Evolutionary conservation across 2,797 vertebrate genomes (phyloP).

Genomic region (Clarias pachynema): DNA sequence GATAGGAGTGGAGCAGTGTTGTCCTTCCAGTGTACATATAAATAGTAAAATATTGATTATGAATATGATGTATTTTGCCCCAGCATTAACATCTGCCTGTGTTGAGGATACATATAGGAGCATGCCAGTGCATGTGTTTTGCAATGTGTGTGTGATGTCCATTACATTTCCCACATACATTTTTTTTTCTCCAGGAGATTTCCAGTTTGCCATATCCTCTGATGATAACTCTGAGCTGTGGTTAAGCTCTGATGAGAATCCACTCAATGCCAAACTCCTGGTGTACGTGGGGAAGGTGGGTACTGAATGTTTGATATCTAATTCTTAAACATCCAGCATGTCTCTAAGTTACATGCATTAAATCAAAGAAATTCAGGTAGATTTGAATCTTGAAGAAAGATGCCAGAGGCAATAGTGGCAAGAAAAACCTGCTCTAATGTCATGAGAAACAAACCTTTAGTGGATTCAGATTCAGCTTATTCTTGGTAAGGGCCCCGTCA

Average conservation of each 20-base stretch:
- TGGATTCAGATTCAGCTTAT: background rate
- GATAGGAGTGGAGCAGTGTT: background rate
- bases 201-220: slow-evolving; percentile 86
- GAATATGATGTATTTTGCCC: background rate
- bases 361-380: background rate
- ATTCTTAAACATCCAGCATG: background rate
- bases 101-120: background rate
- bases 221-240: slow-evolving; percentile 90
- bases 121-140: background rate
- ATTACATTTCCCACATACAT: slow-evolving; percentile 3
- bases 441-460: background rate
- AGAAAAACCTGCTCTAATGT: background rate
- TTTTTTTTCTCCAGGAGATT: slow-evolving; percentile 75
- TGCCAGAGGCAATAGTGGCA: background rate
- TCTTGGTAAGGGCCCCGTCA: background rate
- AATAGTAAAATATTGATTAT: background rate
- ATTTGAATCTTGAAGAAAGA: background rate
- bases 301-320: background rate
- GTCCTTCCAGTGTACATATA: background rate
- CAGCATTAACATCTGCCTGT: background rate
- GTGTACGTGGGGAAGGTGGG: slow-evolving; percentile 82
- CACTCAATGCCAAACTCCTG: slow-evolving; percentile 74
- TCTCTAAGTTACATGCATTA: too few species aligned
- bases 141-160: background rate
- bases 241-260: slow-evolving; percentile 81